Evolutionary conservation across 2,797 vertebrate genomes (phyloP), one percentile per base, ranked within the genome.

Genomic region (Pangasius krempfi): DNA sequence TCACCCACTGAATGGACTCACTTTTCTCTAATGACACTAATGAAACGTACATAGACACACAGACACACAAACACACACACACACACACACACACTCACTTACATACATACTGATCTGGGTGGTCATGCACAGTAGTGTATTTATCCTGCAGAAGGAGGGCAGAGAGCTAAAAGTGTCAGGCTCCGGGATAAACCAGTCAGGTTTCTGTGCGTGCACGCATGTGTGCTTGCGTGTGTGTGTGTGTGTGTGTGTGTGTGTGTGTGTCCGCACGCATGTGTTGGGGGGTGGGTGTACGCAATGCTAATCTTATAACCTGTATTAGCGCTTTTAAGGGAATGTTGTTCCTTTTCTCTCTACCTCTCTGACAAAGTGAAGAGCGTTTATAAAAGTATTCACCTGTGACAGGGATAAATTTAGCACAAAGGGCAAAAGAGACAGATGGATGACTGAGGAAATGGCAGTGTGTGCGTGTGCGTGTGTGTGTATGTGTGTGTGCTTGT

Each of bases 381-480:
- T 64, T 87, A 85, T 88, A 47, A 86, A 86, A 73, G 64, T 86
- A 83, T 60, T 86, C 86, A 88, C 66, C 47, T 81, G 86, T 83
- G 85, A 90, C 64, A 33, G 18, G 33, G 78, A 87, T 86, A 90
- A 85, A 90, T 85, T 85, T 88, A 88, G 88, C 87, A 83, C 85
- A 88, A 91, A 88, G 80, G 83, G 70, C 86, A 86, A 85, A 83
- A 75, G 37, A 88, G 88, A 89, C 88, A 79, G 89, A 82, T 86
- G 88, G 82, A 86, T 92, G 92, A 94, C 90, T 83, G 88, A 64
- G 87, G 37, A 87, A 87, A 88, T 88, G 88, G 86, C 86, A 66
- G 47, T 90, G 83, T 83, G 78, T 85, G 54, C 60, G 75, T 85
- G 78, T 87, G 76, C 88, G 44, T 4, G 44, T 7, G 44, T 6